A percentile compares a stretch with the other conserved stretches of the same genome.
These are phyloP conservation scores for Lasioglossum malachurum DNA, from an alignment of 2,888 invertebrate species.

Conservation along the genomic window DNA sequence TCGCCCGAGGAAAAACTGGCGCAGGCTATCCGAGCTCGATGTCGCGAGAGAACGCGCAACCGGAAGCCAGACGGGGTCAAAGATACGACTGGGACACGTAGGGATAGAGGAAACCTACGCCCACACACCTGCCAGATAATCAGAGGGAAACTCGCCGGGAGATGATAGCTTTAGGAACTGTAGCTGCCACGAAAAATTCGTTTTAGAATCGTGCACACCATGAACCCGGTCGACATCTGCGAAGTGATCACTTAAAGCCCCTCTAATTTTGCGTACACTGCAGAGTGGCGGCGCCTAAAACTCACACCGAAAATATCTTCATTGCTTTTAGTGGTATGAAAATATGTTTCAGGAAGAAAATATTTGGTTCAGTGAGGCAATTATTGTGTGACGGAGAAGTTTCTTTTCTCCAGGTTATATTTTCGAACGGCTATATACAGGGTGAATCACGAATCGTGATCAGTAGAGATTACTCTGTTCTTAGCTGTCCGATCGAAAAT, in stretches of 20 bases:
- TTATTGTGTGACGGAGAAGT: too few species aligned
- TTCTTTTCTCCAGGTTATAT: too few species aligned
- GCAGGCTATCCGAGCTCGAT: not conserved
- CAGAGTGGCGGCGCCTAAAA: too few species aligned
- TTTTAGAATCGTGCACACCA: not conserved
- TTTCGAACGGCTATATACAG: too few species aligned
- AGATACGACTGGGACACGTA: not conserved
- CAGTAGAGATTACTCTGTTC: too few species aligned
- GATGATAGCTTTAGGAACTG: not conserved
- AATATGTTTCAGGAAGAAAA: too few species aligned
- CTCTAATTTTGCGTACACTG: too few species aligned
- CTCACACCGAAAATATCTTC: too few species aligned
- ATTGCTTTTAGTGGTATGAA: too few species aligned
- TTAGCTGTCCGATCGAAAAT: too few species aligned
- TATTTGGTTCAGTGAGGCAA: too few species aligned
- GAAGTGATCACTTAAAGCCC: not conserved
- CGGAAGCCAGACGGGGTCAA: not conserved
- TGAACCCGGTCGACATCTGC: not conserved
- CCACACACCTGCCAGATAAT: not conserved
- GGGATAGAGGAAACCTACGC: not conserved
- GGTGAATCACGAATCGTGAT: too few species aligned
- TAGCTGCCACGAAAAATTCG: not conserved
- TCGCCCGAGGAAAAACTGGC: slow-evolving; percentile 20
- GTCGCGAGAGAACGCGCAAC: not conserved
- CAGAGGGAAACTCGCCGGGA: not conserved